These are phyloP conservation scores for Anagrus nilaparvatae DNA, from an alignment of 1,140 invertebrate species.

Conservation along the genomic window DNA sequence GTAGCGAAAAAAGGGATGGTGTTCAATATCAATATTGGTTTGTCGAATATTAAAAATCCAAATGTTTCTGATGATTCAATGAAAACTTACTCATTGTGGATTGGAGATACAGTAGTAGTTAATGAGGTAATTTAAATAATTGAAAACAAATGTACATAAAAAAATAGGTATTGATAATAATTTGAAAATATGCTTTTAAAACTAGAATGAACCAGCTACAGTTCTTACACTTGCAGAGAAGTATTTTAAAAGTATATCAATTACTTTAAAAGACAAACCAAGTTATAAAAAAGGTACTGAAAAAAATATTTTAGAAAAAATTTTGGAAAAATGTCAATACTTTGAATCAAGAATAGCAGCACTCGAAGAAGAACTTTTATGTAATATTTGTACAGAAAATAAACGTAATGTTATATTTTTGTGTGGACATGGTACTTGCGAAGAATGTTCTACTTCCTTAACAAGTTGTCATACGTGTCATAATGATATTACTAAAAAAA, in stretches of 20 bases:
- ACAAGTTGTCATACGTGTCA: no score
- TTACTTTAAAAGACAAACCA: slow-evolving; percentile 92
- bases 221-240: slow-evolving; percentile 89
- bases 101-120: slow-evolving; percentile 94
- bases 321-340: no score
- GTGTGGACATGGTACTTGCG: no score
- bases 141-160: not conserved
- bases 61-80: slow-evolving; percentile 74
- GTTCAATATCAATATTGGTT: slow-evolving; percentile 91
- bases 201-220: slow-evolving; percentile 65
- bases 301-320: no score
- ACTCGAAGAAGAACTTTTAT: no score
- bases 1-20: slow-evolving; percentile 91
- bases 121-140: slow-evolving; percentile 56
- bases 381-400: no score
- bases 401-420: no score
- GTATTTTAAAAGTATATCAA: slow-evolving; percentile 92
- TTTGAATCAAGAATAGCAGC: no score
- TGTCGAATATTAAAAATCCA: slow-evolving; percentile 78
- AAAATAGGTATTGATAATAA: slow-evolving; percentile 1
- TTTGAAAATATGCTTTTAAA: slow-evolving; percentile 1
- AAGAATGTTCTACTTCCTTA: no score
- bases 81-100: slow-evolving; percentile 88
- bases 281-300: no score
- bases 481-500: no score